phyloP scores from a whole-genome alignment of 2,113 vertebrate species.

The Patagioenas fasciata region DNA sequence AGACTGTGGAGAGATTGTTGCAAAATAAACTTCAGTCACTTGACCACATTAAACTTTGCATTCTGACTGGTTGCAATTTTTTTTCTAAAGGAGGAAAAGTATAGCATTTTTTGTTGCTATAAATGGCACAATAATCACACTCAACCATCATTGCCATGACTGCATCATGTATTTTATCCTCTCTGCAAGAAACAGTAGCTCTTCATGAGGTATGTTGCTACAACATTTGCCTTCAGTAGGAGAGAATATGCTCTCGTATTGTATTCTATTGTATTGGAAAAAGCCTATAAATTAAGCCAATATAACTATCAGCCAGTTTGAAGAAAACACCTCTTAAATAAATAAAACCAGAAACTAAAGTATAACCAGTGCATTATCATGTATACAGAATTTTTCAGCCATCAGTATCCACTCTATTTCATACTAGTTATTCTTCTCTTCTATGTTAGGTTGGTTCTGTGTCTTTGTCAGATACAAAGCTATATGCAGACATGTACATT shows the following conservation, averaged over 20 bases:
- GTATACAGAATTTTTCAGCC: not conserved
- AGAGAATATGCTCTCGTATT: not conserved
- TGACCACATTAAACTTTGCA: not conserved
- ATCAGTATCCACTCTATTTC: rapidly evolving
- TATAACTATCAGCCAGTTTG: not conserved
- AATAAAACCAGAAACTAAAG: not conserved
- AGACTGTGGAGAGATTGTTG: not conserved
- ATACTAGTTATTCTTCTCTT: not conserved
- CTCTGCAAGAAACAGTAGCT: not conserved
- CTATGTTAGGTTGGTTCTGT: not conserved
- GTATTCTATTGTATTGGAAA: not conserved
- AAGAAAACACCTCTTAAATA: not conserved
- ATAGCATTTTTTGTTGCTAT: not conserved
- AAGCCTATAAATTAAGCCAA: not conserved
- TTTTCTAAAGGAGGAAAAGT: not conserved
- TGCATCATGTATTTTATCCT: not conserved
- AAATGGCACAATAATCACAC: not conserved
- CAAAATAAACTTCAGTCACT: rapidly evolving
- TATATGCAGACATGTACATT: not conserved
- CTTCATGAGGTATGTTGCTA: not conserved
- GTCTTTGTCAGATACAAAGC: not conserved
- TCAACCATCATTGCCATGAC: not conserved
- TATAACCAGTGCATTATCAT: not conserved
- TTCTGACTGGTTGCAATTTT: not conserved
- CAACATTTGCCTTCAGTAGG: not conserved